A percentile compares a stretch with the other conserved stretches of the same genome.
These are phyloP conservation scores for Xanthostigma xanthostigma DNA, from an alignment of 2,888 invertebrate genomes.

Conservation along the genomic window DNA sequence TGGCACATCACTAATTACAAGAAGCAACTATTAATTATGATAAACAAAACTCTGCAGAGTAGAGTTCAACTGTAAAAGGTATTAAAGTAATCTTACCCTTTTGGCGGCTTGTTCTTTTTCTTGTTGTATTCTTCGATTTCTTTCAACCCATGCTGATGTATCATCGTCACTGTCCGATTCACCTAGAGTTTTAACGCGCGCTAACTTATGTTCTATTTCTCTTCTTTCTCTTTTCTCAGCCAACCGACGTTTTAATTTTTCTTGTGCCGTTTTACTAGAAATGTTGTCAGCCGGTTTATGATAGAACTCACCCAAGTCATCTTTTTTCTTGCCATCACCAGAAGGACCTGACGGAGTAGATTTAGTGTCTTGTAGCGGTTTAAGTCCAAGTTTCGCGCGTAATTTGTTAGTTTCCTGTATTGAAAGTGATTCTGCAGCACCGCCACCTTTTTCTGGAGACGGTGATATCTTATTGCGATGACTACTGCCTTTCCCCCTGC, in stretches of 20 bases:
- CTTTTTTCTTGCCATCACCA: conserved; percentile 34
- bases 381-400: conserved; percentile 83
- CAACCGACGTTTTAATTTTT: conserved; percentile 70
- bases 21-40: background rate
- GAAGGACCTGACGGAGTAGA: conserved; percentile 13
- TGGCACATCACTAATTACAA: no score
- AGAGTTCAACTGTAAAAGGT: background rate
- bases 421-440: conserved; percentile 45
- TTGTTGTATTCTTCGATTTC: conserved; percentile 56
- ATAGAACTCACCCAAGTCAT: conserved; percentile 63
- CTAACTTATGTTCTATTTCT: conserved; percentile 51
- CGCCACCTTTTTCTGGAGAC: conserved; percentile 23
- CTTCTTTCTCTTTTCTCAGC: conserved; percentile 66
- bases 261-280: conserved; percentile 54
- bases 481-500: conserved; percentile 14
- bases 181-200: conserved; percentile 43
- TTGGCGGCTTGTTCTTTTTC: conserved; percentile 76
- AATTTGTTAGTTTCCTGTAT: conserved; percentile 78
- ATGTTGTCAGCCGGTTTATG: conserved; percentile 73
- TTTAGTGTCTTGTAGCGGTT: conserved; percentile 58
- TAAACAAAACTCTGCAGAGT: background rate
- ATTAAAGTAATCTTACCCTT: conserved; percentile 36
- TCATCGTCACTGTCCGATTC: conserved; percentile 66
- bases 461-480: conserved; percentile 18
- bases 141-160: conserved; percentile 67